phyloP scores from a whole-genome alignment of 2,888 invertebrate genomes.

The Apodemia duryi region DNA sequence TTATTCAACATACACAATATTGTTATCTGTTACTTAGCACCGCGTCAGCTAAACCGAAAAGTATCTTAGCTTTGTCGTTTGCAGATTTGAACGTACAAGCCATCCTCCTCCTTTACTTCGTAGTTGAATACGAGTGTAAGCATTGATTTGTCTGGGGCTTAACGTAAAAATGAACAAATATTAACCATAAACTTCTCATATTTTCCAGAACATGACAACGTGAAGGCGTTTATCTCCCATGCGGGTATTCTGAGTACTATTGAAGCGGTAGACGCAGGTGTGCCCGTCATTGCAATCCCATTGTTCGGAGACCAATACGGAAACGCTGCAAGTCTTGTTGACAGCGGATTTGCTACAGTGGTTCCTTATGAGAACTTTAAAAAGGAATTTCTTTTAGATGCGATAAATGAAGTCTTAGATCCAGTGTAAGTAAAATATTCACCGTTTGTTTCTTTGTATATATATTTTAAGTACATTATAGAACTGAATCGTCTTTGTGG shows the following conservation, averaged over 20 bases:
- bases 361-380: conserved; percentile 77
- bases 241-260: conserved; percentile 84
- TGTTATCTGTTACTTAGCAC: too few relatives aligned
- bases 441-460: too few relatives aligned
- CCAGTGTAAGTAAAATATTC: conserved; percentile 65
- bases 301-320: conserved; percentile 85
- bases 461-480: too few relatives aligned
- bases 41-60: too few relatives aligned
- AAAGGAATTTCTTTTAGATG: conserved; percentile 74
- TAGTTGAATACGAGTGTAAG: neutral
- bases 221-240: conserved; percentile 83
- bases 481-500: too few relatives aligned
- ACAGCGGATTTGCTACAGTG: conserved; percentile 79
- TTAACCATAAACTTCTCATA: conserved; percentile 1
- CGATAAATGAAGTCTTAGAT: conserved; percentile 77
- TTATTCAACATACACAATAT: too few relatives aligned
- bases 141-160: neutral
- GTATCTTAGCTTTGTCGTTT: too few relatives aligned
- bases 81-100: too few relatives aligned
- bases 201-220: conserved; percentile 82
- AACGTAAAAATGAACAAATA: conserved; percentile 12
- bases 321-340: conserved; percentile 81
- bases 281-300: conserved; percentile 83
- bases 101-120: too few relatives aligned
- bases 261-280: conserved; percentile 83